These are phyloP conservation scores for Euzetes globulus DNA, from an alignment of 2,888 invertebrate species.

Conservation along the genomic window DNA sequence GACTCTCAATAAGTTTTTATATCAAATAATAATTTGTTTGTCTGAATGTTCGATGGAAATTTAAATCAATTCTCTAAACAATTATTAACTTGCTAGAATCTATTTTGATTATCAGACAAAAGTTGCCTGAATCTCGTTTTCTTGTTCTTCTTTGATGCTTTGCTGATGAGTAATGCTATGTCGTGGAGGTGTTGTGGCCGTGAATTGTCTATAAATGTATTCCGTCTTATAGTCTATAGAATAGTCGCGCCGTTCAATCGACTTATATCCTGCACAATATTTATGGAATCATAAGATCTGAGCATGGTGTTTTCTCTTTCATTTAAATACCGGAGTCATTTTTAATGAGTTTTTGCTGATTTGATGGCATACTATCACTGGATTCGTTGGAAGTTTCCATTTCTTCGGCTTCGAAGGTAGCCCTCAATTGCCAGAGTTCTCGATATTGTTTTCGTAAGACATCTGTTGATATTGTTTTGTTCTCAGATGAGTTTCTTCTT, in stretches of 20 bases:
- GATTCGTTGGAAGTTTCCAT: background rate
- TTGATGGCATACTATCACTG: constrained; percentile 10
- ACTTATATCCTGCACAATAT: constrained; percentile 33
- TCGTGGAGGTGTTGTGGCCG: constrained; percentile 6
- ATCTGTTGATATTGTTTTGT: background rate
- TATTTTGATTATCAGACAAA: background rate
- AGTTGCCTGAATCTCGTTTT: constrained; percentile 1
- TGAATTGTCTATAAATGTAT: constrained; percentile 31
- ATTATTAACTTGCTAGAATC: background rate
- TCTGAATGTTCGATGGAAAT: too few species aligned
- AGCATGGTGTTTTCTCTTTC: too few species aligned
- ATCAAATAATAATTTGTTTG: too few species aligned
- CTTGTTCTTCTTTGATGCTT: constrained; percentile 34
- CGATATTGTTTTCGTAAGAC: constrained; percentile 14
- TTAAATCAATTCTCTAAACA: background rate
- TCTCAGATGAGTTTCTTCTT: background rate
- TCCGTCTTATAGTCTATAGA: constrained; percentile 34
- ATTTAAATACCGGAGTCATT: constrained; percentile 17
- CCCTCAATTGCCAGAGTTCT: constrained; percentile 34
- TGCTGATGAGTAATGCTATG: constrained; percentile 26
- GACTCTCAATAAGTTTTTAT: background rate
- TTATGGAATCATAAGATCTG: too few species aligned
- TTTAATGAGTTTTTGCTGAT: constrained; percentile 11
- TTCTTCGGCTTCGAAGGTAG: constrained; percentile 32
- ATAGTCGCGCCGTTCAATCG: constrained; percentile 33